A percentile compares a stretch with the other conserved stretches of the same genome.
Conservation (phyloP, 92 coral and sea anemone genomes). For the Porites evermanni region DNA sequence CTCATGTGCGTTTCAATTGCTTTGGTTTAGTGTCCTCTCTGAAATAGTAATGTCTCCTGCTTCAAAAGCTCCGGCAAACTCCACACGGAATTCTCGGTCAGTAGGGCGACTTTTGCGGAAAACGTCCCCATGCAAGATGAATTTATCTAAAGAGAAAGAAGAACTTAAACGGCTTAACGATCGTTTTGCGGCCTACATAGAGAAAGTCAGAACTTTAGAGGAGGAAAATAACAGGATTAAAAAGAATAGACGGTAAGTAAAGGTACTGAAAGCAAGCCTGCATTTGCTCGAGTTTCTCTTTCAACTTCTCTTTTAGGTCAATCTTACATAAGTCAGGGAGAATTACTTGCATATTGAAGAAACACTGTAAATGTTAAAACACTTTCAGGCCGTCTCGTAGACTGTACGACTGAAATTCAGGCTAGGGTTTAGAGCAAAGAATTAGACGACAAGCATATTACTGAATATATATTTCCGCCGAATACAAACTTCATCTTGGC, state of each 20-base stretch:
- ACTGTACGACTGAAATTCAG: no score
- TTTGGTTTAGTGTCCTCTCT: conserved; percentile 26
- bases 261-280: no score
- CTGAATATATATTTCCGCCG: no score
- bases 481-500: no score
- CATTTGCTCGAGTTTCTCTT: no score
- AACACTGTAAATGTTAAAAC: no score
- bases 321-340: no score
- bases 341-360: no score
- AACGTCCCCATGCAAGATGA: conserved; percentile 43
- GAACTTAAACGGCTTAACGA: conserved; percentile 59
- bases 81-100: conserved; percentile 30
- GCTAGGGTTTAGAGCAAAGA: no score
- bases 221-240: conserved; percentile 57
- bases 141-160: conserved; percentile 54
- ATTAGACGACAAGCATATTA: no score
- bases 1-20: not conserved
- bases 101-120: conserved; percentile 1
- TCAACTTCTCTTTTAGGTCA: no score
- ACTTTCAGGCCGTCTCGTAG: no score
- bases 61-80: conserved; percentile 5
- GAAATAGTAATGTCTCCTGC: conserved; percentile 20
- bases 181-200: conserved; percentile 66
- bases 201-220: conserved; percentile 58
- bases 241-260: conserved; percentile 18